Percentiles rank a stretch among this genome's conserved stretches.
These are phyloP conservation scores for Hippocampus zosterae DNA, from an alignment of 2,113 vertebrate species.

Conservation along the genomic window DNA sequence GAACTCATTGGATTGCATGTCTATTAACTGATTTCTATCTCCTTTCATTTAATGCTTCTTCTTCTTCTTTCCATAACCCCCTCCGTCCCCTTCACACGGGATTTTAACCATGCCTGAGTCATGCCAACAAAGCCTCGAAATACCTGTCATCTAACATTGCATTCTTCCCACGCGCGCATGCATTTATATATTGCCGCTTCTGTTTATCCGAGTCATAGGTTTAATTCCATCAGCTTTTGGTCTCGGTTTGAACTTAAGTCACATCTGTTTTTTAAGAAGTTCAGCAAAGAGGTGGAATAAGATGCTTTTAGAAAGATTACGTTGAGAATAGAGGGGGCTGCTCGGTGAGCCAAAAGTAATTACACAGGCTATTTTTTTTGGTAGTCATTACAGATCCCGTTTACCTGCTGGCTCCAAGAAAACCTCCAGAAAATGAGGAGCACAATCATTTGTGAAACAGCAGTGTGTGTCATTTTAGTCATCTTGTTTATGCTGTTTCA, in stretches of 20 bases:
- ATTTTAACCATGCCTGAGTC: slow-evolving; percentile 51
- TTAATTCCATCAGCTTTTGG: slow-evolving; percentile 2
- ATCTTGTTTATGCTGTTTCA: neutral
- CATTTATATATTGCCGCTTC: slow-evolving; percentile 14
- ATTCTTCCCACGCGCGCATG: neutral
- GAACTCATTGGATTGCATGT: slow-evolving; percentile 32
- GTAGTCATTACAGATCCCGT: neutral
- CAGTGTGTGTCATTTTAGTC: neutral
- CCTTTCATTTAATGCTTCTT: slow-evolving; percentile 2
- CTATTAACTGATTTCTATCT: slow-evolving; percentile 26
- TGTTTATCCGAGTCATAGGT: slow-evolving; percentile 13
- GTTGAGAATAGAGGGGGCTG: neutral
- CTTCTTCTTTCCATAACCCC: slow-evolving; percentile 7
- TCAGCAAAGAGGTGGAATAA: neutral
- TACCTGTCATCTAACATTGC: slow-evolving; percentile 42
- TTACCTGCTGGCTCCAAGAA: neutral
- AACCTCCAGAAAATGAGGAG: neutral
- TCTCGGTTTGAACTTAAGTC: slow-evolving; percentile 22
- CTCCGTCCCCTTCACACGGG: slow-evolving; percentile 18
- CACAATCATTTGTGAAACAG: neutral
- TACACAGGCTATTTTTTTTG: too few species aligned
- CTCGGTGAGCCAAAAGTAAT: neutral
- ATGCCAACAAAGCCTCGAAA: slow-evolving; percentile 34
- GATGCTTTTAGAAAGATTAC: neutral
- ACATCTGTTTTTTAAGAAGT: neutral